phyloP scores from a whole-genome alignment of 2,113 vertebrate genomes.

The Gallinago undulata region DNA sequence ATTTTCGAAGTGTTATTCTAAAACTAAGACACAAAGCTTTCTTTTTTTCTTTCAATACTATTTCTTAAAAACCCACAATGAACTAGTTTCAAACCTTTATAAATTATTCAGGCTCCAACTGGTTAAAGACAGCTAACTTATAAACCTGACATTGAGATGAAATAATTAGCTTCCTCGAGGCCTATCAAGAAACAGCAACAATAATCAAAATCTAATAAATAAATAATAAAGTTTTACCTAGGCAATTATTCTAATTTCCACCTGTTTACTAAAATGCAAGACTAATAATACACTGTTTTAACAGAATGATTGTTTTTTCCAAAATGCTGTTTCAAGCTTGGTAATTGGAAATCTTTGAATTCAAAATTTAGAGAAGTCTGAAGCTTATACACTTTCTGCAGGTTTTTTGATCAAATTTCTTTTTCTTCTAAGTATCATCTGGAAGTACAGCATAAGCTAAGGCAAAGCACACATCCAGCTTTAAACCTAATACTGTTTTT shows the following conservation, averaged over 20 bases:
- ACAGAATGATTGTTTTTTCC: not conserved
- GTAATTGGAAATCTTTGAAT: not conserved
- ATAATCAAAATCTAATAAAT: constrained; percentile 71
- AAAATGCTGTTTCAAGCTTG: not conserved
- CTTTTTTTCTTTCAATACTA: not conserved
- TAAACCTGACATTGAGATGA: constrained; percentile 61
- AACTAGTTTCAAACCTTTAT: constrained; percentile 21
- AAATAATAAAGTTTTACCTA: constrained; percentile 37
- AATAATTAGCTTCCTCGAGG: constrained; percentile 65
- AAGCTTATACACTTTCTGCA: not conserved
- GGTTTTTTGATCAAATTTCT: not conserved
- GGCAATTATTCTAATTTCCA: constrained; percentile 5
- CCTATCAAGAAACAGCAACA: constrained; percentile 69
- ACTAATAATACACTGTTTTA: not conserved
- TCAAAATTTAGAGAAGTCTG: not conserved
- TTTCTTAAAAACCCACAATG: not conserved
- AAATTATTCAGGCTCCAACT: constrained; percentile 50
- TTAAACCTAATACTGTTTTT: not conserved
- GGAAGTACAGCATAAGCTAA: not conserved
- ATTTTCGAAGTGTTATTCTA: not conserved
- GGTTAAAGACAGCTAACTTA: constrained; percentile 67
- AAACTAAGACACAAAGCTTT: not conserved
- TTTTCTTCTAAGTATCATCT: not conserved
- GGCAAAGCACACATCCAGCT: not conserved
- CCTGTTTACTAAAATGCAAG: not conserved